Base-by-base conservation (phyloP, 2,797 vertebrate species). In the Bradypodion pumilum region DNA sequence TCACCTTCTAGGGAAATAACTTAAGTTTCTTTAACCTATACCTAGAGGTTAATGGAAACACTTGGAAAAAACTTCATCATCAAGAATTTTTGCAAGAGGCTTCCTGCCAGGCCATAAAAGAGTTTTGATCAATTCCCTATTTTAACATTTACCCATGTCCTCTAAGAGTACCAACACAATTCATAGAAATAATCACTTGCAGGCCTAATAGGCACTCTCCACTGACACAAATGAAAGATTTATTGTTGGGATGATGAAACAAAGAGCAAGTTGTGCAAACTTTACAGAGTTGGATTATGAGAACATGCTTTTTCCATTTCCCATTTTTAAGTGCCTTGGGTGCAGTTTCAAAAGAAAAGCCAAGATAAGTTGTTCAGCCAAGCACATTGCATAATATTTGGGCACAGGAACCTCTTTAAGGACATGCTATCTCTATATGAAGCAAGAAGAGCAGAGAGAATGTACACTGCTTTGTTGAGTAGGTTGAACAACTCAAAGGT, bases 261-360 rank as follows among this genome's bases (percentile, higher is more conserved):
- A 96, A 95, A 95, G 95, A 95, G 90, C 94, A 95, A 80, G 95
- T 95, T 95, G 94, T 94, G 94, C 95, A 96, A 95, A 95, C 93
- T 93, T 94, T 93, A 94, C 91, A 85, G 90, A 93, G 88, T 86
- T 89, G 91, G 91, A 91, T 94, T 93, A 94, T 94, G 94, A 93
- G 93, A 94, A 95, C 92, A 94, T 92, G 94, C 91, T 90, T 94
- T 95, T 95, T 92, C 94, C 91, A 86, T 94, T 92, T 94, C 94
- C 94, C 95, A 93, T 91, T 95, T 94, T 88, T 90, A 90, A 94
- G 92, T 91, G 92, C 90, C 89, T 91, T 93, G 92, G 92, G 92
- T 81, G 85, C 86, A 52, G 60, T 93, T 93, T 95, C 93, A 94
- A 92, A 92, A 91, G 86, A 89, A 78, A 86, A 81, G 88, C 78